phyloP scores from a whole-genome alignment of 2,888 invertebrate species.

The Alviniconcha strummeri region DNA sequence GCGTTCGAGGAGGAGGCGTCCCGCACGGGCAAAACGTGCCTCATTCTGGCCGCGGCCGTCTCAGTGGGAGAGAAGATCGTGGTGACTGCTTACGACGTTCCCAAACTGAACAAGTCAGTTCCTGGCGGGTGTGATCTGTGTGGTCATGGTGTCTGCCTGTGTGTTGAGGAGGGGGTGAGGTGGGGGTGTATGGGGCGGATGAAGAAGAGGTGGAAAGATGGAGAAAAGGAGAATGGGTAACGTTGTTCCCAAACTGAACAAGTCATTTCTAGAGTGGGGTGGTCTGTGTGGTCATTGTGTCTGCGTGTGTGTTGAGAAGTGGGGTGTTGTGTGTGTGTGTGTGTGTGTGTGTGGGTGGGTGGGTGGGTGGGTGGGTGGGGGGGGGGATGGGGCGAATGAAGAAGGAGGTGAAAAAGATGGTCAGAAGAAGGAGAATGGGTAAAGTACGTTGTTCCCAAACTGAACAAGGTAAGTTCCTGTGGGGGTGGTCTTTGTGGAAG shows the following conservation, averaged over 20 bases:
- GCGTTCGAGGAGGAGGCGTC: constrained; percentile 91
- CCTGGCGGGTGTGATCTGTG: neutral
- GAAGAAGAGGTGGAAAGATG: too few species aligned
- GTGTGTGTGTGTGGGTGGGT: too few species aligned
- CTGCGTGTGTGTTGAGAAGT: neutral
- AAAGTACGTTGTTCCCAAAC: neutral
- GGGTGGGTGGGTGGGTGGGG: too few species aligned
- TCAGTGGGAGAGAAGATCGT: constrained; percentile 95
- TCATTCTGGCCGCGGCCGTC: constrained; percentile 93
- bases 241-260: neutral
- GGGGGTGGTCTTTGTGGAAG: too few species aligned
- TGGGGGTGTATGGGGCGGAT: neutral
- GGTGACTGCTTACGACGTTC: constrained; percentile 93
- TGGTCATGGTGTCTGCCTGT: neutral
- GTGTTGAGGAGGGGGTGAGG: neutral
- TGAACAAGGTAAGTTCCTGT: neutral
- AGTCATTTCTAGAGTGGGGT: neutral
- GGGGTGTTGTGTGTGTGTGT: too few species aligned
- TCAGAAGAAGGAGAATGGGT: too few species aligned
- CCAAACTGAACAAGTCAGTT: constrained; percentile 86
- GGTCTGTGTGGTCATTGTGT: neutral
- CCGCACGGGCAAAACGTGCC: constrained; percentile 86
- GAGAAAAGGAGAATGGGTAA: too few species aligned
- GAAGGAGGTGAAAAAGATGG: too few species aligned
- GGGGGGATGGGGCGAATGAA: too few species aligned